These are phyloP conservation scores for Tadarida brasiliensis DNA, from an alignment of 2,797 vertebrate genomes.

Conservation along the genomic window DNA sequence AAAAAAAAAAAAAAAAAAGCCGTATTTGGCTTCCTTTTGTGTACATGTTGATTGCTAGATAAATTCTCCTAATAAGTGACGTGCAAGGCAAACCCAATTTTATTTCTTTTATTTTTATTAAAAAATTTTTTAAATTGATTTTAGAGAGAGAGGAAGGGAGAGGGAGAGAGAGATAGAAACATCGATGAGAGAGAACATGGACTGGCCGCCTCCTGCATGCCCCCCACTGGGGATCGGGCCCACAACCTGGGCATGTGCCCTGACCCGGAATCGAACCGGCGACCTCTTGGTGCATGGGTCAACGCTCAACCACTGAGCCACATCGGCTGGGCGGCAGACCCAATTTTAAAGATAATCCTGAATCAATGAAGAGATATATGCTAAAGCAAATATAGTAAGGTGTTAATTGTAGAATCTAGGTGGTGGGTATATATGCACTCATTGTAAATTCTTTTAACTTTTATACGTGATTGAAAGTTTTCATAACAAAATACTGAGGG, in stretches of 20 bases:
- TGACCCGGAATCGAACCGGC: too few species aligned
- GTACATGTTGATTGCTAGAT: background rate
- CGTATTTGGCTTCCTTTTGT: background rate
- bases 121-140: too few species aligned
- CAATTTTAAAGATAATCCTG: background rate
- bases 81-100: background rate
- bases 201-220: too few species aligned
- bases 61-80: constrained; percentile 45
- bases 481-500: background rate
- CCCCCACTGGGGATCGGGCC: too few species aligned
- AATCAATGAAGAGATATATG: background rate
- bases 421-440: background rate
- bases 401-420: background rate
- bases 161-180: too few species aligned
- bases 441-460: background rate
- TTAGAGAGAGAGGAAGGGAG: too few species aligned
- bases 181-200: too few species aligned
- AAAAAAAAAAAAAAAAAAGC: too few species aligned
- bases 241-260: too few species aligned
- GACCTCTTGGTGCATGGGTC: too few species aligned
- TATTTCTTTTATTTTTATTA: too few species aligned
- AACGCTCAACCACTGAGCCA: too few species aligned
- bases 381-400: background rate
- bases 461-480: background rate
- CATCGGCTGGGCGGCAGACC: background rate